Evolutionary conservation across 2,888 invertebrate genomes (phyloP).

Genomic region (Incurvaria masculella): DNA sequence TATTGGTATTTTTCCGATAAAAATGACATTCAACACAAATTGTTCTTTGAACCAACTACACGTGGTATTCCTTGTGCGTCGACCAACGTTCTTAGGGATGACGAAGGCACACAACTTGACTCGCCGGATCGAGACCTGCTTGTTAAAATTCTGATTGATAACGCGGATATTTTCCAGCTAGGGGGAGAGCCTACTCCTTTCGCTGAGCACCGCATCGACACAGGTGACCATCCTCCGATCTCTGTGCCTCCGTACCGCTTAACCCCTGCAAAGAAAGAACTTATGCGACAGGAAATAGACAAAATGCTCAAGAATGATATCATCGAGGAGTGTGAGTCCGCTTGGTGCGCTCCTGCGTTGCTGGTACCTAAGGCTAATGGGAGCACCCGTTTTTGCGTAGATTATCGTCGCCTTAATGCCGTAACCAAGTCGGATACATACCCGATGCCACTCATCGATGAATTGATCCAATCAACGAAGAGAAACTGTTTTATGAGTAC

Average conservation of each 20-base stretch:
- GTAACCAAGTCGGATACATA: constrained; percentile 21
- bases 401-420: constrained; percentile 21
- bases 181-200: constrained; percentile 12
- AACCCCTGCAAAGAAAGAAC: constrained; percentile 17
- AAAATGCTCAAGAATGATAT: constrained; percentile 22
- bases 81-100: background rate
- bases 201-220: constrained; percentile 20
- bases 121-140: background rate
- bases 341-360: constrained; percentile 26
- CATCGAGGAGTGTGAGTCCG: constrained; percentile 28
- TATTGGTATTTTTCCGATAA: constrained; percentile 4
- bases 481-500: constrained; percentile 22
- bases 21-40: background rate
- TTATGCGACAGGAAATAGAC: constrained; percentile 20
- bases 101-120: background rate
- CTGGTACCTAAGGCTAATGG: constrained; percentile 26
- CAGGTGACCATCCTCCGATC: constrained; percentile 20
- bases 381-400: constrained; percentile 22
- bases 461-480: constrained; percentile 25
- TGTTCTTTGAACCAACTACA: background rate
- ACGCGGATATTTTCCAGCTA: constrained; percentile 11
- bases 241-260: constrained; percentile 23
- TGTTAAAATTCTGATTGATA: no score
- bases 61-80: background rate
- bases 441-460: constrained; percentile 29